Evolutionary conservation across 2,113 vertebrate species (phyloP).

Genomic region (Struthio camelus): DNA sequence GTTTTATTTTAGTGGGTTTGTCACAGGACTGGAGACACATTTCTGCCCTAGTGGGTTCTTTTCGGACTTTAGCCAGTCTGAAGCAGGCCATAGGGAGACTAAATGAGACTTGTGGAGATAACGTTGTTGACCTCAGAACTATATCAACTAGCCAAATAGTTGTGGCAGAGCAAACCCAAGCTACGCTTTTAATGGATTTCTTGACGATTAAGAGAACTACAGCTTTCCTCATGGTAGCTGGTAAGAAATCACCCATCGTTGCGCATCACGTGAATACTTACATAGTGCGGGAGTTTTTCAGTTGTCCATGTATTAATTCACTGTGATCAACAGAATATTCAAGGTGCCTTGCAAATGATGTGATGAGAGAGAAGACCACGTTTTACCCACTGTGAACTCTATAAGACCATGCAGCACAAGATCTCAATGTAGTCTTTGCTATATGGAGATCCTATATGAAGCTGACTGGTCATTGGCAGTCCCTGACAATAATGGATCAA

Average conservation of each 20-base stretch:
- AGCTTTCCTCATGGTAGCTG: not conserved
- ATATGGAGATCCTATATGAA: not conserved
- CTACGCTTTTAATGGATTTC: constrained; percentile 37
- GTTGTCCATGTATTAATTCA: not conserved
- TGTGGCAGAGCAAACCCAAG: constrained; percentile 21
- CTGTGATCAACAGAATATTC: not conserved
- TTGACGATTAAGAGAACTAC: constrained; percentile 58
- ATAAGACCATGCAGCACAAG: not conserved
- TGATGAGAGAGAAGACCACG: not conserved
- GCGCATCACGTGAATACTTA: constrained; percentile 41
- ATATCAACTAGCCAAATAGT: constrained; percentile 43
- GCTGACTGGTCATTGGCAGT: not conserved
- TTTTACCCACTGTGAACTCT: not conserved
- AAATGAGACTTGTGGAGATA: constrained; percentile 11
- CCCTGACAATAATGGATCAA: not conserved
- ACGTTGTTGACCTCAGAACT: not conserved
- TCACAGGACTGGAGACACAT: not conserved
- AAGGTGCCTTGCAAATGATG: not conserved
- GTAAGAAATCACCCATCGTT: constrained; percentile 53
- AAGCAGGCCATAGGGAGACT: not conserved
- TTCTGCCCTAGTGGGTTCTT: not conserved
- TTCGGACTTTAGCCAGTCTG: not conserved
- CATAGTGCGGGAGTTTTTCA: not conserved
- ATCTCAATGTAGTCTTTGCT: not conserved
- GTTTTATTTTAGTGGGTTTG: not conserved